These are phyloP conservation scores for Xestia rhomboidea DNA, from an alignment of 2,888 invertebrate species.

Conservation along the genomic window DNA sequence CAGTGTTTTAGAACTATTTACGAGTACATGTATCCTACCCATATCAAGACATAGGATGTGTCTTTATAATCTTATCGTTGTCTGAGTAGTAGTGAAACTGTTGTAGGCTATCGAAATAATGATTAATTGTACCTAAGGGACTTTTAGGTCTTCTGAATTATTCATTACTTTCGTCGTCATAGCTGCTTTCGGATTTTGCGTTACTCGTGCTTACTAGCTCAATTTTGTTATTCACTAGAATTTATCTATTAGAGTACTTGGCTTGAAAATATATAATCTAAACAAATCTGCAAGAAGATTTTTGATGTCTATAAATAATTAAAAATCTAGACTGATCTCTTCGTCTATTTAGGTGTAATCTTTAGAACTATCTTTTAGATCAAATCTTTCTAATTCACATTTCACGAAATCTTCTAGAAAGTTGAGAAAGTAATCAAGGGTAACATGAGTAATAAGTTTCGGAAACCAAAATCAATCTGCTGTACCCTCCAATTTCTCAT, in stretches of 20 bases:
- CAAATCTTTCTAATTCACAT: slow-evolving; percentile 57
- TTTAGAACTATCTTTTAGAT: slow-evolving; percentile 60
- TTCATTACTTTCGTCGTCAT: slow-evolving; percentile 69
- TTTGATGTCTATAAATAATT: slow-evolving; percentile 61
- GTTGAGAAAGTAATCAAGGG: slow-evolving; percentile 73
- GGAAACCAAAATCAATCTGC: slow-evolving; percentile 48
- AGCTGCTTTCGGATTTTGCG: slow-evolving; percentile 64
- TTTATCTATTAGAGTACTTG: slow-evolving; percentile 41
- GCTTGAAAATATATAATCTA: slow-evolving; percentile 56
- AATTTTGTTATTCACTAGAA: slow-evolving; percentile 62
- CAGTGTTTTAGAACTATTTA: slow-evolving; percentile 83
- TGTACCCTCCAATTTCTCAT: slow-evolving; percentile 54
- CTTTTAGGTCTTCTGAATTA: slow-evolving; percentile 72
- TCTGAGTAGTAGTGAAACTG: slow-evolving; percentile 70
- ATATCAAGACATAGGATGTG: slow-evolving; percentile 78
- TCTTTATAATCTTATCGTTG: slow-evolving; percentile 65
- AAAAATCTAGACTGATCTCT: slow-evolving; percentile 67
- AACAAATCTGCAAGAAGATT: slow-evolving; percentile 51
- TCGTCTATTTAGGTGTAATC: slow-evolving; percentile 63
- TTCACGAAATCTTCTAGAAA: slow-evolving; percentile 49
- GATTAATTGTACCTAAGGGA: slow-evolving; percentile 74
- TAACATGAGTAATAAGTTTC: slow-evolving; percentile 52
- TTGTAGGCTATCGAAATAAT: slow-evolving; percentile 73
- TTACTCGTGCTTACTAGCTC: slow-evolving; percentile 74
- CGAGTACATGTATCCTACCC: slow-evolving; percentile 75